Percentiles rank a stretch among this genome's conserved stretches.
These are phyloP conservation scores for Microvelia longipes DNA, from an alignment of 1,140 invertebrate genomes.

Conservation along the genomic window DNA sequence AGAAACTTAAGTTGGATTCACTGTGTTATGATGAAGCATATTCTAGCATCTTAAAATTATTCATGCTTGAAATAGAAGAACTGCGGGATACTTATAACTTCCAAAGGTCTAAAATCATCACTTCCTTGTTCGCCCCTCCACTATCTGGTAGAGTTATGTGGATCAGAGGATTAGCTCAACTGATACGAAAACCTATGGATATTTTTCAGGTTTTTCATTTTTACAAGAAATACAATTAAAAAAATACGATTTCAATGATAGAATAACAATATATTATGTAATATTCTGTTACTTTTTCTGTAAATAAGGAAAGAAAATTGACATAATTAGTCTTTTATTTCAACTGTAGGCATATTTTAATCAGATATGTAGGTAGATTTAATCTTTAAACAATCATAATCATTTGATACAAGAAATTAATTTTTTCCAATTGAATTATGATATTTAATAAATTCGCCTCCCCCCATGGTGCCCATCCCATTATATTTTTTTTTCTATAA, in stretches of 20 bases:
- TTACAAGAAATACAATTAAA: not conserved
- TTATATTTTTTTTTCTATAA: too few relatives aligned
- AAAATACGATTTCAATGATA: not conserved
- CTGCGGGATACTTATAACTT: not conserved
- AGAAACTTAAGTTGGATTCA: not conserved
- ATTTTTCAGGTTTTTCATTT: not conserved
- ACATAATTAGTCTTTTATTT: not conserved
- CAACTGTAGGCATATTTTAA: not conserved
- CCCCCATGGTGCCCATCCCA: too few relatives aligned
- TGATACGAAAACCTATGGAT: not conserved
- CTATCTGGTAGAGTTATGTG: not conserved
- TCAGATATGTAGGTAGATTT: not conserved
- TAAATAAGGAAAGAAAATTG: not conserved
- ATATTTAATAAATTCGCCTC: too few relatives aligned
- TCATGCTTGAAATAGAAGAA: not conserved
- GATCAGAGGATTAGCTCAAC: not conserved
- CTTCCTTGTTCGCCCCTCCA: not conserved
- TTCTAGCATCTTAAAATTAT: not conserved
- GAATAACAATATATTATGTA: not conserved
- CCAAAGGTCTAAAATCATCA: not conserved
- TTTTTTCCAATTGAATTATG: too few relatives aligned
- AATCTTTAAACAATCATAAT: not conserved
- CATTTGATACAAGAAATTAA: too few relatives aligned
- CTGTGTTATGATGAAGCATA: not conserved
- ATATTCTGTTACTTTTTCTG: not conserved